Evolutionary conservation across 2,797 vertebrate species (phyloP).

Genomic region (Jordanella pulchra): DNA sequence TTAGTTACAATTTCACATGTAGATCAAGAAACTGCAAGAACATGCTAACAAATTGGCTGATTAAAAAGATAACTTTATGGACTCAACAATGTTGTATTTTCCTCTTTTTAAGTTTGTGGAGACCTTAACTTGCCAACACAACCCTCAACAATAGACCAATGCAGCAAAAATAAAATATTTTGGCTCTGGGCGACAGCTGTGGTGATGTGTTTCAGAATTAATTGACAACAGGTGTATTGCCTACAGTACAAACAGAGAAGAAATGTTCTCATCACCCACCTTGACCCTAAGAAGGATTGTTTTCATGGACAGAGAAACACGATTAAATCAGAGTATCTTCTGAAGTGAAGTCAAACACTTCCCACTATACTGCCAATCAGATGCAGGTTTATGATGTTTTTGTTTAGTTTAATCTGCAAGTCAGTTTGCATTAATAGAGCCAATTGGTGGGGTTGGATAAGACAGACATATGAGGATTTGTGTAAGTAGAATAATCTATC

Average conservation of each 20-base stretch:
- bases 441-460: neutral
- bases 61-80: no score
- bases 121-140: neutral
- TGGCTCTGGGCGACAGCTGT: neutral
- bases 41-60: no score
- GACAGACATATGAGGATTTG: neutral
- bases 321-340: neutral
- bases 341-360: neutral
- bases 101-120: neutral
- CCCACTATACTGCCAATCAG: neutral
- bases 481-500: neutral
- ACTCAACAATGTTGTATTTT: no score
- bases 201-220: neutral
- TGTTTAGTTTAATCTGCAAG: neutral
- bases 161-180: neutral
- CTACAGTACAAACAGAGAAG: neutral
- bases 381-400: neutral
- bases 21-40: neutral
- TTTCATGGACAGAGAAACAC: neutral
- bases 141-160: neutral
- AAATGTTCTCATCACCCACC: neutral
- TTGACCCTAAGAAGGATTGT: neutral
- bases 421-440: neutral
- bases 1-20: neutral
- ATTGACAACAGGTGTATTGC: neutral